These are phyloP conservation scores for Nemapogon koenigi DNA, from an alignment of 2,888 invertebrate genomes.

Conservation along the genomic window DNA sequence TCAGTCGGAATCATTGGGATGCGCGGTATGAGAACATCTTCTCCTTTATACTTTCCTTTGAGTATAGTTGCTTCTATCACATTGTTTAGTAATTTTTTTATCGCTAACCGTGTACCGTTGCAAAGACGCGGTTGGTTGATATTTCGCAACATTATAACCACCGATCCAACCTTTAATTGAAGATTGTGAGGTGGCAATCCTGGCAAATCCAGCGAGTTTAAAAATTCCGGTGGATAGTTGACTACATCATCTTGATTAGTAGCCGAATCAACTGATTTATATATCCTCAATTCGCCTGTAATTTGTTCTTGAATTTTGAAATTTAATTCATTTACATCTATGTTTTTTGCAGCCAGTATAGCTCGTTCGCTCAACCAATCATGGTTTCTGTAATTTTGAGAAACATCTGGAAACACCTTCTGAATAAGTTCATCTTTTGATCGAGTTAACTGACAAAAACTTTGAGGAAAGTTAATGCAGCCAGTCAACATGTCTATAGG, in stretches of 20 bases:
- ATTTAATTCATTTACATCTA: conserved; percentile 19
- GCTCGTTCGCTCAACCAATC: conserved; percentile 20
- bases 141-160: conserved; percentile 20
- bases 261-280: conserved; percentile 22
- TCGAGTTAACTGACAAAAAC: conserved; percentile 15
- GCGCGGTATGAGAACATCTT: conserved; percentile 22
- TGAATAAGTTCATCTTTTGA: conserved; percentile 15
- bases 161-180: conserved; percentile 20
- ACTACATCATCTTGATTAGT: conserved; percentile 23
- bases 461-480: conserved; percentile 14
- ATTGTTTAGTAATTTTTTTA: conserved; percentile 17
- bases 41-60: conserved; percentile 22
- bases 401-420: conserved; percentile 13
- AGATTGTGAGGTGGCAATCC: conserved; percentile 24
- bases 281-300: conserved; percentile 20
- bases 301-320: conserved; percentile 20
- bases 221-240: conserved; percentile 26
- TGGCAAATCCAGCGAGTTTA: conserved; percentile 23
- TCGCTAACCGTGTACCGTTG: conserved; percentile 17
- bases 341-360: conserved; percentile 17
- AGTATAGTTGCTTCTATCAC: conserved; percentile 22
- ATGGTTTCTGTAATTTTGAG: conserved; percentile 16
- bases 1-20: conserved; percentile 21
- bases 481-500: conserved; percentile 14
- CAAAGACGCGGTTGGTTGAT: conserved; percentile 20